These are phyloP conservation scores for Abramis brama DNA, from an alignment of 2,113 vertebrate genomes.

Conservation along the genomic window DNA sequence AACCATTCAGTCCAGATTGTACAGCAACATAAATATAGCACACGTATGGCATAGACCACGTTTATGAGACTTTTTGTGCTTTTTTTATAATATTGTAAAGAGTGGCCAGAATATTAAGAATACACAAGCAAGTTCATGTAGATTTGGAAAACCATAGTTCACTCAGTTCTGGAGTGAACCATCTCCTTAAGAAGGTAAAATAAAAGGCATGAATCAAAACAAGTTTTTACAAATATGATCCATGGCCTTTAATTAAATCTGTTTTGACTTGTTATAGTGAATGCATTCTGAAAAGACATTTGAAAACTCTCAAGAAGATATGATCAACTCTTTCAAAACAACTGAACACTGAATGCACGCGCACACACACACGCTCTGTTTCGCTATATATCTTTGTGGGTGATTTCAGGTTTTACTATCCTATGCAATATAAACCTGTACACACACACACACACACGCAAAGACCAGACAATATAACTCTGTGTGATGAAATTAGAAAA, in stretches of 20 bases:
- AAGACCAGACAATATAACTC: slow-evolving; percentile 50
- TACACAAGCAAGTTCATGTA: not conserved
- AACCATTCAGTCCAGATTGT: not conserved
- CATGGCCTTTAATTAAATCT: not conserved
- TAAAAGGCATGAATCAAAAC: slow-evolving; percentile 6
- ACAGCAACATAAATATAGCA: not conserved
- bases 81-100: not conserved
- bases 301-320: slow-evolving; percentile 44
- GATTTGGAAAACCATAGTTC: not conserved
- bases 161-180: not conserved
- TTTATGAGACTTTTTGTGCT: not conserved
- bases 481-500: slow-evolving; percentile 55
- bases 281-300: slow-evolving; percentile 9
- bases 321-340: slow-evolving; percentile 56
- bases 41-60: not conserved
- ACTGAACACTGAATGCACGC: not conserved
- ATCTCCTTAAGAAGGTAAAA: not conserved
- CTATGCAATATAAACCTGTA: no score
- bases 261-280: slow-evolving; percentile 14
- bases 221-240: not conserved
- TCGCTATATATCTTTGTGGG: no score
- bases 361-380: no score
- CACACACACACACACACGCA: no score
- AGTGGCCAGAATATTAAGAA: not conserved
- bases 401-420: no score